These are phyloP conservation scores for Cerceris ruficornis DNA, from an alignment of 2,888 invertebrate species.

Conservation along the genomic window DNA sequence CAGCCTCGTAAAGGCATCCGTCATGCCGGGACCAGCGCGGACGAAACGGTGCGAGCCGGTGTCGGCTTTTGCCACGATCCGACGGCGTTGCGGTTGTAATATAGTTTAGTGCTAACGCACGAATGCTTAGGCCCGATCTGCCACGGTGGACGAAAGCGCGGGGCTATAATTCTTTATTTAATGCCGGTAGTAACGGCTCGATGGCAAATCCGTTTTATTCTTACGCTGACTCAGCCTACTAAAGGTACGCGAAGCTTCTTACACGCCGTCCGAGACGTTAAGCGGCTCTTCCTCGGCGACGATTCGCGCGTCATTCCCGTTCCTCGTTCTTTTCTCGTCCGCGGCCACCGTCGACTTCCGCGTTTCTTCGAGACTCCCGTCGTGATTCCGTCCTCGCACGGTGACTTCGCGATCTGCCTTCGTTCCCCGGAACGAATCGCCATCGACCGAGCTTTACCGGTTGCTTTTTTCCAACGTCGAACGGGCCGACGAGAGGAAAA, in stretches of 20 bases:
- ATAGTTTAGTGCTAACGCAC: slow-evolving; percentile 77
- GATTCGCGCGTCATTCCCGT: slow-evolving; percentile 37
- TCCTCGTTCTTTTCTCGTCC: slow-evolving; percentile 28
- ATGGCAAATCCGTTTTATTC: slow-evolving; percentile 78
- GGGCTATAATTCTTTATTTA: slow-evolving; percentile 80
- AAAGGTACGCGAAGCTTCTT: slow-evolving; percentile 50
- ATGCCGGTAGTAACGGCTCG: slow-evolving; percentile 75
- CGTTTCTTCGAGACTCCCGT: not conserved
- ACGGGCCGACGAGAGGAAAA: not conserved
- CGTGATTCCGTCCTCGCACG: not conserved
- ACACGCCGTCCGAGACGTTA: slow-evolving; percentile 43
- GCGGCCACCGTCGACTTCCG: slow-evolving; percentile 7
- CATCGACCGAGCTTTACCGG: no score
- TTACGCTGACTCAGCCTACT: slow-evolving; percentile 76
- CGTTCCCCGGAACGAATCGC: no score
- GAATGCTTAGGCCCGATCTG: slow-evolving; percentile 73
- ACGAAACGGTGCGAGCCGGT: slow-evolving; percentile 45
- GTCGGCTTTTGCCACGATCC: slow-evolving; percentile 44
- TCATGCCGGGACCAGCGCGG: slow-evolving; percentile 61
- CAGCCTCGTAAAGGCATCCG: slow-evolving; percentile 78
- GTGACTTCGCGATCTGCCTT: not conserved
- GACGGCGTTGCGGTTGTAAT: slow-evolving; percentile 75
- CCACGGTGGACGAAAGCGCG: slow-evolving; percentile 69
- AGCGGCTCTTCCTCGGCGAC: slow-evolving; percentile 24
- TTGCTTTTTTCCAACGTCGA: no score